Evolutionary conservation across 2,888 invertebrate genomes (phyloP).

Genomic region (Laothoe populi): DNA sequence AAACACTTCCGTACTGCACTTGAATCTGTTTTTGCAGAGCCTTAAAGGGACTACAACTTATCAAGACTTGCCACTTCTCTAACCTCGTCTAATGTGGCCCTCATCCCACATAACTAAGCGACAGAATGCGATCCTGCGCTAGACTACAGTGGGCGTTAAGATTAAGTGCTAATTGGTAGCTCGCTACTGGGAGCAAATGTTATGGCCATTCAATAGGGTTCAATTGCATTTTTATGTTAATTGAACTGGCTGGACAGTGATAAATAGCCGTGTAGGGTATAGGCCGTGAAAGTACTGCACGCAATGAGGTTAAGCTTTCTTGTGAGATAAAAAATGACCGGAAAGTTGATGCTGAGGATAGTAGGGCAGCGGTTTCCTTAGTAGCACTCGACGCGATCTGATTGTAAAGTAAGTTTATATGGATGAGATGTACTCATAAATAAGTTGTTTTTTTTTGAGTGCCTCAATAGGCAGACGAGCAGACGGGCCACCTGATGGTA

Average conservation of each 20-base stretch:
- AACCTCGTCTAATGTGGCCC: background rate
- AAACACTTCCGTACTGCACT: no score
- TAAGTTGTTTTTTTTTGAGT: no score
- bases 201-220: conserved; percentile 40
- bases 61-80: background rate
- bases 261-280: conserved; percentile 18
- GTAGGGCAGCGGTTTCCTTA: conserved; percentile 5
- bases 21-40: no score
- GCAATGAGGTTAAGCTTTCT: conserved; percentile 8
- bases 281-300: background rate
- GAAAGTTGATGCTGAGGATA: conserved; percentile 9
- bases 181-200: conserved; percentile 32
- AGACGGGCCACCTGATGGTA: no score
- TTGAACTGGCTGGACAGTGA: conserved; percentile 30
- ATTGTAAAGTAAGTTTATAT: background rate
- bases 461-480: no score
- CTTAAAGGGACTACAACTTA: no score
- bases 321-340: background rate
- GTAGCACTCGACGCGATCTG: background rate
- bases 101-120: background rate
- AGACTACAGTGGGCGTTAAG: conserved; percentile 43
- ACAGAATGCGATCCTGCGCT: conserved; percentile 19
- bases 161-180: conserved; percentile 55
- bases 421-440: no score
- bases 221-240: conserved; percentile 56